Base-by-base conservation (phyloP, 2,888 invertebrate genomes). In the Galeruca laticollis region DNA sequence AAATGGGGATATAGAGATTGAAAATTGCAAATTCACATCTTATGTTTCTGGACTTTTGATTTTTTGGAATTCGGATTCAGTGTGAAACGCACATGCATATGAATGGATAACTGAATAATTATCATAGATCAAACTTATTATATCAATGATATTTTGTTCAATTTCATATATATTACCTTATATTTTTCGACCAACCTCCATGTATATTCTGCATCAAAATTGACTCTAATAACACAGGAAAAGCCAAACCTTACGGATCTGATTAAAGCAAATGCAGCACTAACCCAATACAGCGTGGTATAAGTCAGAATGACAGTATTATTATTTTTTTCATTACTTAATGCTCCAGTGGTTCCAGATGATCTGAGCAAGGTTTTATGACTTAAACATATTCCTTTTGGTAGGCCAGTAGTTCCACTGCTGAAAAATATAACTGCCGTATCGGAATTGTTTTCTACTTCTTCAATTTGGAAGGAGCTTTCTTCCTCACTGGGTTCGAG, bases 371-470 rank as follows among this genome's bases (percentile, higher is more conserved):
- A 33, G 10, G 61, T 15, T 21, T 60, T 40, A 47, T 76, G 76
- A 33, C 76, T 77, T 5, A 78, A 40, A 60, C 80, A 80, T 21
- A 82, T 76, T 43, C 79, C 81, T 74, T 82, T 82, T 0, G 81
- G 80, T n/a, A 76, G 59, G 6, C 82, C 82, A 15, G 80, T 82
- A 4, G 79, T 81, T 0, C 82, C 83, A 71, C 83, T 83, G 33
- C 82, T 82, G 66, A 81, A 83, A 37, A 77, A 72, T 59, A 83
- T 76, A 2, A 78, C 31, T 0, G 79, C 80, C 0, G 78, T 81
- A 10, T 77, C 72, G 49, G 69, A 71, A n/a, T 57, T 56, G n/a
- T 76, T 60, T 1, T 69, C 60, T 31, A 70, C 56, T 20, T 60
- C 26, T 2, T 49, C 69, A 4, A 81, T 80, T 62, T 69, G 52